Evolutionary conservation across 2,113 vertebrate genomes (phyloP).

Genomic region (Menura novaehollandiae): DNA sequence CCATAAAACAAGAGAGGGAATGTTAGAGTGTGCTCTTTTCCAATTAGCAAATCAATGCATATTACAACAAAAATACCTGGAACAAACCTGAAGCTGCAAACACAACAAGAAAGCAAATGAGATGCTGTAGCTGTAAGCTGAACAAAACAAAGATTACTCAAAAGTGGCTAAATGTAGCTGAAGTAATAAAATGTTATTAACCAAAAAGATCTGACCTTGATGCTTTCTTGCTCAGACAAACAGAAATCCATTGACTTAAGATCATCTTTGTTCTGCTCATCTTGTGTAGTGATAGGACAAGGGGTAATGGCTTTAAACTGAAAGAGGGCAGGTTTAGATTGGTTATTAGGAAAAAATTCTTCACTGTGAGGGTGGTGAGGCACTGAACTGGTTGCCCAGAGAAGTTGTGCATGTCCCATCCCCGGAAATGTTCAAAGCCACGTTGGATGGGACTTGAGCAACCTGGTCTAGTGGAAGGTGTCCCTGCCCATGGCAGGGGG

Average conservation of each 20-base stretch:
- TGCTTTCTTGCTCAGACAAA: conserved; percentile 1
- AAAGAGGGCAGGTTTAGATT: neutral
- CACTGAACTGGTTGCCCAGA: neutral
- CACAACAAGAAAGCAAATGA: conserved; percentile 22
- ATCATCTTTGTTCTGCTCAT: conserved; percentile 15
- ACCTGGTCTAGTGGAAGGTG: neutral
- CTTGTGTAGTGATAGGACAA: neutral
- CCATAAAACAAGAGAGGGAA: conserved; percentile 60
- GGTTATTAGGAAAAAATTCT: neutral
- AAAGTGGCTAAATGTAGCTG: conserved; percentile 28
- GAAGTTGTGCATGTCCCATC: neutral
- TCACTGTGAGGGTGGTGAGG: neutral
- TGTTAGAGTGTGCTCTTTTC: conserved; percentile 38
- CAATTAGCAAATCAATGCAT: neutral
- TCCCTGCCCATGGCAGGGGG: neutral
- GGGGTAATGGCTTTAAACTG: neutral
- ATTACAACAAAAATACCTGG: neutral
- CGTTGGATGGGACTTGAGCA: neutral
- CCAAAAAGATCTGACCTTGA: neutral
- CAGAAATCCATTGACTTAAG: conserved; percentile 23
- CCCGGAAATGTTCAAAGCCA: neutral
- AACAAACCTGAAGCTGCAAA: conserved; percentile 23
- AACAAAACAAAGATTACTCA: conserved; percentile 31
- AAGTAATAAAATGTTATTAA: conserved; percentile 28
- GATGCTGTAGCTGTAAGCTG: conserved; percentile 47